phyloP scores from a whole-genome alignment of 2,797 vertebrate species.

The Myotis myotis region DNA sequence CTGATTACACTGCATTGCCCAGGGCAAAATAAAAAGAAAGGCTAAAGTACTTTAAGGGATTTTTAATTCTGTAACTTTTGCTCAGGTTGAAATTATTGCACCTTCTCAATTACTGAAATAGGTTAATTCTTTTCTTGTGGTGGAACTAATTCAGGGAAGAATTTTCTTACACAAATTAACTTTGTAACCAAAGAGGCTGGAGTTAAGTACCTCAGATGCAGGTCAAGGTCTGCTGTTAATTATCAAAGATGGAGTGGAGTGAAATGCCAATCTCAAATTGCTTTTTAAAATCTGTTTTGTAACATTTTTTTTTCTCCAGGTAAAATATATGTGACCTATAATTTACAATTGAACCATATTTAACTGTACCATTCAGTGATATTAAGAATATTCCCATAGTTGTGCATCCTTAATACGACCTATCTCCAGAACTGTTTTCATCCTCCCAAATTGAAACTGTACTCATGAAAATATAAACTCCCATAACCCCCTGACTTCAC shows the following conservation, averaged over 20 bases:
- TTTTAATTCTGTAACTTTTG: conserved; percentile 41
- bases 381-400: not conserved
- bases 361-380: not conserved
- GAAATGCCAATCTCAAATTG: not conserved
- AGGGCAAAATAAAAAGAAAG: conserved; percentile 1
- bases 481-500: accelerated
- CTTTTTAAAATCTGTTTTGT: not conserved
- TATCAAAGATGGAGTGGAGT: not conserved
- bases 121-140: not conserved
- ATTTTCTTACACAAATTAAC: not conserved
- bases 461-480: not conserved
- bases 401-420: not conserved
- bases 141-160: not conserved
- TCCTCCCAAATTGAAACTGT: not conserved
- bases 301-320: not conserved
- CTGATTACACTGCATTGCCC: not conserved
- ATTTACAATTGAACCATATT: not conserved
- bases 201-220: not conserved
- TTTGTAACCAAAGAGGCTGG: not conserved
- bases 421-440: not conserved
- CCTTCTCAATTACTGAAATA: conserved; percentile 9
- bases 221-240: not conserved
- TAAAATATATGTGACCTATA: not conserved
- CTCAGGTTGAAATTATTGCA: not conserved
- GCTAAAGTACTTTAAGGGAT: not conserved